Evolutionary conservation across 2,113 vertebrate genomes (phyloP).

Genomic region (Rhinichthys klamathensis): DNA sequence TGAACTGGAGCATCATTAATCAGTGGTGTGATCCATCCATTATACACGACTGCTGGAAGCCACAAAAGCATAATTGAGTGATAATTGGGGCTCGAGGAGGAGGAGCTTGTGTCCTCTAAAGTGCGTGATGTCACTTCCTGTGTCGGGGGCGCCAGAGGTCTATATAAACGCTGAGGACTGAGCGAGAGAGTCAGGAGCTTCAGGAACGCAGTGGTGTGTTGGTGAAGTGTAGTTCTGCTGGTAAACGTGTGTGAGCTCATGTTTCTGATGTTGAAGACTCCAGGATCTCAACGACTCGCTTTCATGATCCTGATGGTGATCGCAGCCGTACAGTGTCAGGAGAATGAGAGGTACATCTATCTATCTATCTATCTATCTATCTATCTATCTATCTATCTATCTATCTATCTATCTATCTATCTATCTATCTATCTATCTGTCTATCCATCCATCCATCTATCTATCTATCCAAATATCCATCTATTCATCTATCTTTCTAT

Average conservation of each 20-base stretch:
- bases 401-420: accelerated
- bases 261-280: slow-evolving; percentile 42
- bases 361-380: not conserved
- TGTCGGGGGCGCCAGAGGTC: not conserved
- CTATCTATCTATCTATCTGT: not conserved
- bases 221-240: too few relatives aligned
- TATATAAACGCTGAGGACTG: not conserved
- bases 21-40: not conserved
- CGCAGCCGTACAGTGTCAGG: slow-evolving; percentile 61
- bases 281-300: slow-evolving; percentile 51
- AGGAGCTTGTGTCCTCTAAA: not conserved
- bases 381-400: not conserved
- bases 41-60: not conserved
- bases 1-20: not conserved
- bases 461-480: not conserved
- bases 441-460: not conserved
- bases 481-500: not conserved
- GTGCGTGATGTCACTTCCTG: slow-evolving; percentile 23
- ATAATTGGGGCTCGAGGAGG: not conserved
- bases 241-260: too few relatives aligned
- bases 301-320: slow-evolving; percentile 66
- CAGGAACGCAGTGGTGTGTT: too few relatives aligned
- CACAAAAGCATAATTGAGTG: not conserved
- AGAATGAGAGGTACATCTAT: slow-evolving; percentile 65
- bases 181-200: too few relatives aligned